Percentiles rank a stretch among this genome's conserved stretches.
phyloP scores from a whole-genome alignment of 2,797 vertebrate genomes.

The Falco berigora region DNA sequence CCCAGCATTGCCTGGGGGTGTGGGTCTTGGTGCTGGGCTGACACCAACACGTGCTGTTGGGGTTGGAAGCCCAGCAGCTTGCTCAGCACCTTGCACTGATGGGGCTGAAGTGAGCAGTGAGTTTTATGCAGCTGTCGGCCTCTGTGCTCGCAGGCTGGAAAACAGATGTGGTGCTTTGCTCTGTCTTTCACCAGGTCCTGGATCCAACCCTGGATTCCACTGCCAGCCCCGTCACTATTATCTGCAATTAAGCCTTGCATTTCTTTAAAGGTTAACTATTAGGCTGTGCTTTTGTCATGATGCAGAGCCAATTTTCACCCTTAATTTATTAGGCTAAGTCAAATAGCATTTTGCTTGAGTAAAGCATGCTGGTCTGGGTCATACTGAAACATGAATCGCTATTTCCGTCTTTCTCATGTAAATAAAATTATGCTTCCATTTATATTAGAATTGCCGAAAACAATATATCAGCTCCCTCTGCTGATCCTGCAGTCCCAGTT shows the following conservation, averaged over 20 bases:
- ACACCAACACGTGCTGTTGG: neutral
- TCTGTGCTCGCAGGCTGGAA: neutral
- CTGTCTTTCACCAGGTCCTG: neutral
- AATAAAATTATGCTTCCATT: constrained; percentile 8
- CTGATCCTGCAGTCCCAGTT: neutral
- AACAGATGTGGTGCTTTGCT: neutral
- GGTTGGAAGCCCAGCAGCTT: neutral
- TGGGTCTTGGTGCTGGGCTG: neutral
- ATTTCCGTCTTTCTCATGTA: neutral
- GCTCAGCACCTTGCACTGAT: accelerated
- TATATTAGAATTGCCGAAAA: neutral
- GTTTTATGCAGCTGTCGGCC: neutral
- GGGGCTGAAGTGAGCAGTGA: accelerated
- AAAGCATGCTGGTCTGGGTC: neutral
- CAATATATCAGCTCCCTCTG: constrained; percentile 44
- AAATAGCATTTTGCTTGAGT: neutral
- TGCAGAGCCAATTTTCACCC: neutral
- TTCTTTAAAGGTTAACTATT: neutral
- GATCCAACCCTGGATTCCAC: neutral
- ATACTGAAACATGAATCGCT: neutral
- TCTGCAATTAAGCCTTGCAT: neutral
- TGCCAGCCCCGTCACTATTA: neutral
- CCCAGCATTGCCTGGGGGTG: accelerated
- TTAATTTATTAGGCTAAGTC: neutral
- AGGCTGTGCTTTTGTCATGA: neutral